phyloP scores from a whole-genome alignment of 2,113 vertebrate species.

The Heloderma charlesbogerti region DNA sequence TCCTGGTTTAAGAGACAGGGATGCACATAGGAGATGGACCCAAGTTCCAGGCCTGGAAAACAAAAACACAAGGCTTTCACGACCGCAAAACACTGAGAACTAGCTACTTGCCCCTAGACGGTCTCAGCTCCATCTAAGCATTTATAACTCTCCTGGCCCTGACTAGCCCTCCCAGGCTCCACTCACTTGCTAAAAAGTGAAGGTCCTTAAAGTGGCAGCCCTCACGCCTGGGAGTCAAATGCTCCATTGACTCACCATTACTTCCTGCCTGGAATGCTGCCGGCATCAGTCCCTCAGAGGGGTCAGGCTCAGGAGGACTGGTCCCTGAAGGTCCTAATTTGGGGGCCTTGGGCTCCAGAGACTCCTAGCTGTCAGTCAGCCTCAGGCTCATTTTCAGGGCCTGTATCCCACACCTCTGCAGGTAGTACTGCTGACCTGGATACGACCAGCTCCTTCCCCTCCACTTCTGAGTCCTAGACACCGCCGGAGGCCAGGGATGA shows the following conservation, averaged over 20 bases:
- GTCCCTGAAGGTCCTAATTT: not conserved
- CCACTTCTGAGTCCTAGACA: not conserved
- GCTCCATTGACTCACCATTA: not conserved
- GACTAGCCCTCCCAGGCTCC: not conserved
- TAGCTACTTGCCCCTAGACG: no score
- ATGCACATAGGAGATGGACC: no score
- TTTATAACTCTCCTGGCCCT: no score
- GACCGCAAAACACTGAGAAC: no score
- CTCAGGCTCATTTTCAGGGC: no score
- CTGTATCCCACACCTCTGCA: not conserved
- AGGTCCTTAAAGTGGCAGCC: not conserved
- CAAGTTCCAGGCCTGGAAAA: no score
- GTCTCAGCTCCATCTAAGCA: no score
- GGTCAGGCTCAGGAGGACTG: not conserved
- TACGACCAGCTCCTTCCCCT: not conserved
- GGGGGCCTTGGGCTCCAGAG: not conserved
- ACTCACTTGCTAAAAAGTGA: not conserved
- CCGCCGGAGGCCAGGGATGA: not conserved
- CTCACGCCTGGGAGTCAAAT: not conserved
- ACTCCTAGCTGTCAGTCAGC: no score
- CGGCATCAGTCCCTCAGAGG: not conserved
- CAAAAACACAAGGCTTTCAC: no score
- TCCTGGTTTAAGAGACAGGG: no score
- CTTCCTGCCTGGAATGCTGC: not conserved
- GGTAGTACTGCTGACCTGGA: not conserved